Base-by-base conservation (phyloP, 2,888 invertebrate genomes). In the Sminthurinus aureus region DNA sequence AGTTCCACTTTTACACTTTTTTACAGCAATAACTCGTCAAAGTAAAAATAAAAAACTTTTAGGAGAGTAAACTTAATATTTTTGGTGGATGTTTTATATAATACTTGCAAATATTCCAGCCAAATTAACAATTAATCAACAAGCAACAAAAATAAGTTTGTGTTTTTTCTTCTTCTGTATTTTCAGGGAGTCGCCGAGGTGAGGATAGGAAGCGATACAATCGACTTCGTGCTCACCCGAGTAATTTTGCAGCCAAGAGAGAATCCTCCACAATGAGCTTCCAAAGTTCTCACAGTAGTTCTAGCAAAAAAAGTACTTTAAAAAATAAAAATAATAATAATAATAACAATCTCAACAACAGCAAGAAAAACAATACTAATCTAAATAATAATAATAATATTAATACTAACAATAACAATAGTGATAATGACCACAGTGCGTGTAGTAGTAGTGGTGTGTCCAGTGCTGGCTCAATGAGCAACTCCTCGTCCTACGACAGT, bases 191-290 rank as follows among this genome's bases (percentile, higher is more conserved):
- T 51, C 22, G 76, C 20, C 38, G 52, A 18, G 69, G 77, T 22
- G 82, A 83, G 82, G 82, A 83, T 83, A 80, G 84, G 71, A 87
- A 87, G 74, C 85, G 87, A 20, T 88, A 88, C 83, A 88, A 88
- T 83, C 87, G 88, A 78, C 85, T 88, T n/a, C 81, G 86, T 82
- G 86, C 88, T 67, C 64, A 76, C 76, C 84, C 84, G 51, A 83
- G 81, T 64, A 85, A 83, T 73, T 83, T 77, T 22, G 26, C 69
- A 15, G 52, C 85, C 22, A 83, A 83, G 58, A 71, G 83, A 71
- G 83, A 78, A 20, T 6, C 71, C 64, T 83, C 83, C 51, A 52
- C 50, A 12, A n/a, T 20, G 22, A 84, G 76, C 66, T 71, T 69
- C 58, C 73, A 79, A 24, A 83, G 78, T 24, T 38, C 50, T n/a